Evolutionary conservation across 2,797 vertebrate genomes (phyloP).

Genomic region (Thaleichthys pacificus): DNA sequence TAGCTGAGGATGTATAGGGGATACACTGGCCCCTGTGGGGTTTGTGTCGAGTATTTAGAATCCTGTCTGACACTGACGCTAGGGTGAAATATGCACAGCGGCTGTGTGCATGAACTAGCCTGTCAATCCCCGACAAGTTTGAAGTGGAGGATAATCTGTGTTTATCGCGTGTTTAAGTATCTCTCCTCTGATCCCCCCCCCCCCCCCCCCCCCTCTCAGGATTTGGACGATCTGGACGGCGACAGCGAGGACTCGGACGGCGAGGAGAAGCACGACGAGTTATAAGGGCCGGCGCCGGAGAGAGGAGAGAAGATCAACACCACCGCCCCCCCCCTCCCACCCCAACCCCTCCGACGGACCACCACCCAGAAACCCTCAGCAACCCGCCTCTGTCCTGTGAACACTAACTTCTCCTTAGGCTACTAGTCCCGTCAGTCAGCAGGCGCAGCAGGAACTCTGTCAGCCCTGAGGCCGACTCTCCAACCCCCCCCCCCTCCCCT

Average conservation of each 20-base stretch:
- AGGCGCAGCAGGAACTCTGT: background rate
- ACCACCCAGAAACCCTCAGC: slow-evolving; percentile 1
- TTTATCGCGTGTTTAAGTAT: background rate
- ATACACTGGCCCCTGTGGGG: too few species aligned
- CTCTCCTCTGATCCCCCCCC: background rate
- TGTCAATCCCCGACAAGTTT: background rate
- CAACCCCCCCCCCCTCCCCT: slow-evolving; percentile 29
- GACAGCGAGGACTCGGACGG: slow-evolving; percentile 78
- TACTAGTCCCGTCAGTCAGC: background rate
- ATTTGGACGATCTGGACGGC: slow-evolving; percentile 73
- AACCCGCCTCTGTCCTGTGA: slow-evolving; percentile 9
- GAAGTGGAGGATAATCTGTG: too few species aligned
- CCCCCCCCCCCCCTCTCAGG: slow-evolving; percentile 61
- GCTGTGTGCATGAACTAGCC: background rate
- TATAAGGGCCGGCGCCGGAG: slow-evolving; percentile 73
- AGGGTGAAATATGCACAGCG: background rate
- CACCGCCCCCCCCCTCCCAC: slow-evolving; percentile 54
- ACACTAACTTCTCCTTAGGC: slow-evolving; percentile 3
- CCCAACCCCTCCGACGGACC: slow-evolving; percentile 54
- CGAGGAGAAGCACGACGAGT: slow-evolving; percentile 88
- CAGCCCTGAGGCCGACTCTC: slow-evolving; percentile 36
- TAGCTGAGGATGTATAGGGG: too few species aligned
- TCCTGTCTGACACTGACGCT: too few species aligned
- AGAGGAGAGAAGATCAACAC: slow-evolving; percentile 52
- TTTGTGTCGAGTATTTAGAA: too few species aligned